Evolutionary conservation across 2,888 invertebrate genomes (phyloP).

Genomic region (Eilema caniola): DNA sequence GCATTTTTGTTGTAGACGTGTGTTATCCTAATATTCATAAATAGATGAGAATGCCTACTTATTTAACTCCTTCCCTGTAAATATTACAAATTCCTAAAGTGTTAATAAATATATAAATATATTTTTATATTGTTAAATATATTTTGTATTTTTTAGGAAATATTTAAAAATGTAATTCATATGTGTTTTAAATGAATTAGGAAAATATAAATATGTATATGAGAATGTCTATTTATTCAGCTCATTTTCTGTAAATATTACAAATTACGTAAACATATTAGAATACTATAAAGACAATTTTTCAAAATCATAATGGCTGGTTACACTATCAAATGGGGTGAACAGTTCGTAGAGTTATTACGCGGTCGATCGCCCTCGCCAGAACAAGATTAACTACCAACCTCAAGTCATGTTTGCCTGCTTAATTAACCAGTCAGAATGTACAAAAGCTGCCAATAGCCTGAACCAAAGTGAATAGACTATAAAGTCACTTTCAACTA

Average conservation of each 20-base stretch:
- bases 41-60: too few species aligned
- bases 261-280: neutral
- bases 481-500: slow-evolving; percentile 77
- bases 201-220: too few species aligned
- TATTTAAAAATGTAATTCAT: too few species aligned
- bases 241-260: neutral
- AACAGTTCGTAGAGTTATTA: slow-evolving; percentile 44
- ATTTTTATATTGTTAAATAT: too few species aligned
- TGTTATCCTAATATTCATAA: too few species aligned
- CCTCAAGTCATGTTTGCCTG: slow-evolving; percentile 43
- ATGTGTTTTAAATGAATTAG: too few species aligned
- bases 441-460: slow-evolving; percentile 55
- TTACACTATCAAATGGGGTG: slow-evolving; percentile 38
- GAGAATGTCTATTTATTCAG: neutral
- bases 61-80: too few species aligned
- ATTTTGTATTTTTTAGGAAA: too few species aligned
- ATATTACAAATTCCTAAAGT: too few species aligned
- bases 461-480: slow-evolving; percentile 65
- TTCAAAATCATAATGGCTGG: slow-evolving; percentile 32
- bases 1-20: too few species aligned
- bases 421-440: slow-evolving; percentile 44
- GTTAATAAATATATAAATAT: neutral
- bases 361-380: slow-evolving; percentile 37
- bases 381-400: slow-evolving; percentile 44
- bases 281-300: slow-evolving; percentile 18